Evolutionary conservation across 2,888 invertebrate genomes (phyloP), one percentile per base, ranked within the genome.

Genomic region (Drosophila kokeensis): DNA sequence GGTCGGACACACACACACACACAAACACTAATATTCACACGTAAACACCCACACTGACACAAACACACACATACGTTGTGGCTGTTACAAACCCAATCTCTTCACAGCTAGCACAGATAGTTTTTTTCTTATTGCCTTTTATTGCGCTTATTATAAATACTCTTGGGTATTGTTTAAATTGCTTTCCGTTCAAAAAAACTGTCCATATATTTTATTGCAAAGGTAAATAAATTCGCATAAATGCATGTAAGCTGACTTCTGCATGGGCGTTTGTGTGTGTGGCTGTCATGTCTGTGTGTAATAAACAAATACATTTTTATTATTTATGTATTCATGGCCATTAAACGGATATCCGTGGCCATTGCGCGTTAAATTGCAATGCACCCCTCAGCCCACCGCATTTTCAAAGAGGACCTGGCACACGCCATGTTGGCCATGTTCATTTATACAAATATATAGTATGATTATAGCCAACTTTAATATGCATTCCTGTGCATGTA

Each of bases 301-400:
- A 90, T 89, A 87, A 89, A 89, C 85, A 89, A 90, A 86, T 90
- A 89, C 76, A 90, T 87, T 85, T 89, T 90, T 90, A 85, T 89
- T 90, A 90, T 90, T 86, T 90, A 90, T 86, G 86, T 90, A 86
- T 87, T 87, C 86, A 87, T 89, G 90, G 90, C 90, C 86, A 90
- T 87, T 90, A 89, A 87, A 89, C 86, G 86, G 86, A 87, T 87
- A 87, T 87, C 86, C 86, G 90, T 79, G 82, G 76, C 74, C 90
- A 85, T 90, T 81, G 87, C 79, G 90, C 85, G 90, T 88, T 90
- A 86, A 86, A 86, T 86, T 90, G 90, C 89, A 82, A 63, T 62
- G 60, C 32, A 69, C 57, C 45, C 67, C 65, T 45, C 67, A 59
- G 57, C 40, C 15, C 15, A 65, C 48, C 34, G 7, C 27, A 49